These are phyloP conservation scores for Dexiosoma caninum DNA, from an alignment of 2,888 invertebrate species.

Conservation along the genomic window DNA sequence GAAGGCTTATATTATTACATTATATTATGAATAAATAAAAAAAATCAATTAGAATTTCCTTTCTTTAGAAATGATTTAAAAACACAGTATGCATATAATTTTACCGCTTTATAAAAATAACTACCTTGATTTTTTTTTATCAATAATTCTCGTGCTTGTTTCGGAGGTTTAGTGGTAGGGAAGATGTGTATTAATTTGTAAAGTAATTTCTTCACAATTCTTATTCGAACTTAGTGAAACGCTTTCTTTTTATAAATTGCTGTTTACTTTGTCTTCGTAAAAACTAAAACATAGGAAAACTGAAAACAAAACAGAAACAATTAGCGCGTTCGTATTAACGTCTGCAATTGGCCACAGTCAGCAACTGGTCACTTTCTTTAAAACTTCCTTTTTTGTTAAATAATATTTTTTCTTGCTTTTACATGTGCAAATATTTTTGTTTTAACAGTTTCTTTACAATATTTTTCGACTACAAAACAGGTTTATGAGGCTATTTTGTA, in stretches of 20 bases:
- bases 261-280: not conserved
- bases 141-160: slow-evolving; percentile 38
- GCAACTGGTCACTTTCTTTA: slow-evolving; percentile 54
- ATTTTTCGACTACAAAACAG: slow-evolving; percentile 5
- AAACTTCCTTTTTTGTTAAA: slow-evolving; percentile 57
- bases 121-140: no score
- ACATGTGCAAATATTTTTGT: slow-evolving; percentile 25
- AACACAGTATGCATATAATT: not conserved
- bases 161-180: slow-evolving; percentile 11
- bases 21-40: no score
- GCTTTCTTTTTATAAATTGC: slow-evolving; percentile 17
- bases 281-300: not conserved
- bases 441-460: slow-evolving; percentile 55
- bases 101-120: no score
- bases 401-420: slow-evolving; percentile 26
- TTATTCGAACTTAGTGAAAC: not conserved
- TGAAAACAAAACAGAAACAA: not conserved
- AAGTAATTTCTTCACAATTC: not conserved
- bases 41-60: no score
- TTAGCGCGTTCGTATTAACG: slow-evolving; percentile 20
- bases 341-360: slow-evolving; percentile 21
- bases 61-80: no score
- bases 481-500: not conserved
- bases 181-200: not conserved
- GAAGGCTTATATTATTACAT: no score